Base-by-base conservation (phyloP, 2,113 vertebrate genomes). In the Ahaetulla prasina region DNA sequence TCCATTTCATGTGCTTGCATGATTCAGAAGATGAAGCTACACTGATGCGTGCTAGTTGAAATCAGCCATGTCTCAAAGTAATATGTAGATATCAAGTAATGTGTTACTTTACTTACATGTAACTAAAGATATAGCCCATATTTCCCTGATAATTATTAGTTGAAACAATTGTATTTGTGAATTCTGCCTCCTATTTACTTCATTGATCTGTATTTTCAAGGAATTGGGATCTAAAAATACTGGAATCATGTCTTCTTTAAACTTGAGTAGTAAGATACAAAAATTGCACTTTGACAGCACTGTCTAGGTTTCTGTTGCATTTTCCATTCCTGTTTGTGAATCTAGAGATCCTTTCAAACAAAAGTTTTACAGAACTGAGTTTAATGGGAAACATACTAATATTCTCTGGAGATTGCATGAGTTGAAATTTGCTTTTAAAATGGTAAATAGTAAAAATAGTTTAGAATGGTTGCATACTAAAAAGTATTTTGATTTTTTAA, bases 381-480 rank as follows among this genome's bases (percentile, higher is more conserved):
- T 96, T 97, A 96, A 96, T 96, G 95, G 95, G 91, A 95, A 97
- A 93, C 91, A 92, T 96, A 95, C 87, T 96, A 93, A 7, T 97
- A 97, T 97, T 98, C 97, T 97, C 96, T 96, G 95, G 95, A 96
- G 95, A 97, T 97, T 96, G 96, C 94, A 96, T 94, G 94, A 94
- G 93, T 96, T 98, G 96, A 97, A 96, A 96, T 93, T 96, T 93
- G 30, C 94, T 95, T 95, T 96, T 85, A 94, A 97, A 97, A 97
- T 96, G 92, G 95, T 96, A 95, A 95, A 96, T 96, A 96, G 96
- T 96, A 96, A 95, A 95, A 93, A 93, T 95, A 35, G 0, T 57
- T 97, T 95, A 95, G 96, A 93, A 95, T 94, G 93, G 94, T 95
- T 96, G 95, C 96, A 86, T 96, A 96, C 91, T 96, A 95, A 92